These are phyloP conservation scores for Sardinella longiceps DNA, from an alignment of 2,797 vertebrate genomes.

Conservation along the genomic window DNA sequence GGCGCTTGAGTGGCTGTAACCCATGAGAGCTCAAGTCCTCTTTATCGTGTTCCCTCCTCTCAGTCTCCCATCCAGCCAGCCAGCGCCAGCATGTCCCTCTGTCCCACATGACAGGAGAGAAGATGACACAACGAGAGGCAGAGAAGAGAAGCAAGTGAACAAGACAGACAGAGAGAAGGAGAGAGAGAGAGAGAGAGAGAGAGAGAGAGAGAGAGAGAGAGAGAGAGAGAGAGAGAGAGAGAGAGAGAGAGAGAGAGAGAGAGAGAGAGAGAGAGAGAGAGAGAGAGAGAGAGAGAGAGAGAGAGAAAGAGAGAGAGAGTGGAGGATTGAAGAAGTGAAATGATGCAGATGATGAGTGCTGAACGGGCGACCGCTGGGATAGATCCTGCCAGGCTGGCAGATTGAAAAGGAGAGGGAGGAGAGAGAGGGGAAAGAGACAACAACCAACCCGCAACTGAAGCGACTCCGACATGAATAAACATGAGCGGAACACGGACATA, in stretches of 20 bases:
- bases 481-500: not conserved
- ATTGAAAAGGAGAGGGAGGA: constrained; percentile 55
- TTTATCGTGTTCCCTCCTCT: not conserved
- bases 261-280: not conserved
- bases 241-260: not conserved
- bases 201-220: not conserved
- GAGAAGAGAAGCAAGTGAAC: not conserved
- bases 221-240: not conserved
- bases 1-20: not conserved
- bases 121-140: not conserved
- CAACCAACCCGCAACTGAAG: not conserved
- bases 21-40: constrained; percentile 3
- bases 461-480: constrained; percentile 1
- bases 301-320: constrained; percentile 38
- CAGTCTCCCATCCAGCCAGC: not conserved
- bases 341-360: constrained; percentile 76
- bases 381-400: constrained; percentile 64
- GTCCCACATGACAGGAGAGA: not conserved
- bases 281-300: not conserved
- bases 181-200: not conserved
- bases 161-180: constrained; percentile 43
- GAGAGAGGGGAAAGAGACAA: not conserved
- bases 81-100: not conserved
- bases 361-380: constrained; percentile 74
- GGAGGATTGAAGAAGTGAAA: constrained; percentile 70